A percentile compares a stretch with the other conserved stretches of the same genome.
phyloP scores from a whole-genome alignment of 2,888 invertebrate species.

The Drosophila gaucha region DNA sequence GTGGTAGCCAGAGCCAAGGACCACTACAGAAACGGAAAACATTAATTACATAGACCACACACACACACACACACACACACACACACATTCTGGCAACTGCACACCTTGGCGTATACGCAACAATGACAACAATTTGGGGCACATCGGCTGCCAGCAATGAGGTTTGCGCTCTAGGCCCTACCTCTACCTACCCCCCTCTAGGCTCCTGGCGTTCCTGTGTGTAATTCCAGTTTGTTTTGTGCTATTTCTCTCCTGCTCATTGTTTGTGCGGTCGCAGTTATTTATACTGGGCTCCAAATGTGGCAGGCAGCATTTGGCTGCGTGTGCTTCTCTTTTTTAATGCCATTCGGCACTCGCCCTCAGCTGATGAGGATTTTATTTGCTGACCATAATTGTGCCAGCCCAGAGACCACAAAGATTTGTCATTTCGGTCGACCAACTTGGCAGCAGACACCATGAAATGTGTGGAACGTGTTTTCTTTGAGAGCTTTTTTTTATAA shows the following conservation, averaged over 20 bases:
- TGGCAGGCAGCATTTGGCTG: slow-evolving; percentile 1
- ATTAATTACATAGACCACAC: slow-evolving; percentile 64
- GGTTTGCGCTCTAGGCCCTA: neutral
- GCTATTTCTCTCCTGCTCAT: slow-evolving; percentile 26
- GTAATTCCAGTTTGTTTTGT: slow-evolving; percentile 60
- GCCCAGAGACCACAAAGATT: slow-evolving; percentile 47
- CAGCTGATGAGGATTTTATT: slow-evolving; percentile 62
- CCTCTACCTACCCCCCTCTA: neutral
- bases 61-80: slow-evolving; percentile 12
- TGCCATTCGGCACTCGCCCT: slow-evolving; percentile 5
- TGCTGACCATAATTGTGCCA: slow-evolving; percentile 67
- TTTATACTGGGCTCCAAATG: slow-evolving; percentile 50
- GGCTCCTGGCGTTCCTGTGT: slow-evolving; percentile 23
- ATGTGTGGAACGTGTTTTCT: slow-evolving; percentile 57
- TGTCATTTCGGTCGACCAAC: too few relatives aligned
- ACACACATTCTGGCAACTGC: slow-evolving; percentile 25
- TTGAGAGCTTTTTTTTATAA: slow-evolving; percentile 22
- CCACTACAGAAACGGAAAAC: slow-evolving; percentile 44
- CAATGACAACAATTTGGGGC: slow-evolving; percentile 50
- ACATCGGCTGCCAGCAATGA: slow-evolving; percentile 45
- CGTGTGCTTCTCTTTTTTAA: slow-evolving; percentile 9
- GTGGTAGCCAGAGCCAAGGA: slow-evolving; percentile 3
- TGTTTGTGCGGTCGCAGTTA: slow-evolving; percentile 58
- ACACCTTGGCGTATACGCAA: slow-evolving; percentile 56
- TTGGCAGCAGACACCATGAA: slow-evolving; percentile 28